A percentile compares a stretch with the other conserved stretches of the same genome.
Evolutionary conservation across 2,797 vertebrate species (phyloP).

Genomic region (Parauchenoglanis punctatus): DNA sequence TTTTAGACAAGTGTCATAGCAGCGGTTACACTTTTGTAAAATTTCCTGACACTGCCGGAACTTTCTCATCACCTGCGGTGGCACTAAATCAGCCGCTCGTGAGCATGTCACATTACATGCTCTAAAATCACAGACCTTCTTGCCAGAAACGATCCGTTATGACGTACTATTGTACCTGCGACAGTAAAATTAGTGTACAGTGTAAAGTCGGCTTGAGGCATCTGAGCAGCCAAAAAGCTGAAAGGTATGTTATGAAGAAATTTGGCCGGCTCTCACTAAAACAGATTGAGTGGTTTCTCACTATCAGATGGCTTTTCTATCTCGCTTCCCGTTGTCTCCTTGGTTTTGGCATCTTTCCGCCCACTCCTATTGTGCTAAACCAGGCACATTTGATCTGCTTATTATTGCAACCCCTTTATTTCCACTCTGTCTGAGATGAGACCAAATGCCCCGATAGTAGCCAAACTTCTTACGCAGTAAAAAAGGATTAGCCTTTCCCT

Average conservation of each 20-base stretch:
- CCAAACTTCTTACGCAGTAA: background rate
- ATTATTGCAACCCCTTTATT: slow-evolving; percentile 42
- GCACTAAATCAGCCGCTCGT: background rate
- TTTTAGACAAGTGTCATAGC: background rate
- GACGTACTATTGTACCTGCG: background rate
- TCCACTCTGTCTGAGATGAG: slow-evolving; percentile 23
- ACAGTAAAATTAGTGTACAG: background rate
- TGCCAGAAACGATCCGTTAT: background rate
- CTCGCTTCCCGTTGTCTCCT: background rate
- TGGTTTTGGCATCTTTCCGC: slow-evolving; percentile 31
- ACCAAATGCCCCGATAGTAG: slow-evolving; percentile 21
- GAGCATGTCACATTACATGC: too few relatives aligned
- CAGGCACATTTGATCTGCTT: slow-evolving; percentile 31
- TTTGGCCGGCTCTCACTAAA: background rate
- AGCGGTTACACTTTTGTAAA: background rate
- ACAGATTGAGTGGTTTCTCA: background rate
- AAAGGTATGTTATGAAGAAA: background rate
- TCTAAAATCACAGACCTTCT: background rate
- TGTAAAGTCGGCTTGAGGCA: background rate
- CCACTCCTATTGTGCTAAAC: slow-evolving; percentile 4
- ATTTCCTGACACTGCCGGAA: background rate
- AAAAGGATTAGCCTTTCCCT: slow-evolving; percentile 9
- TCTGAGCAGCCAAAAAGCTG: slow-evolving; percentile 25
- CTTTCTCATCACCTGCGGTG: background rate
- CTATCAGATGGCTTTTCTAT: background rate